Base-by-base conservation (phyloP, 1,140 invertebrate species). In the Arctopsyche grandis region DNA sequence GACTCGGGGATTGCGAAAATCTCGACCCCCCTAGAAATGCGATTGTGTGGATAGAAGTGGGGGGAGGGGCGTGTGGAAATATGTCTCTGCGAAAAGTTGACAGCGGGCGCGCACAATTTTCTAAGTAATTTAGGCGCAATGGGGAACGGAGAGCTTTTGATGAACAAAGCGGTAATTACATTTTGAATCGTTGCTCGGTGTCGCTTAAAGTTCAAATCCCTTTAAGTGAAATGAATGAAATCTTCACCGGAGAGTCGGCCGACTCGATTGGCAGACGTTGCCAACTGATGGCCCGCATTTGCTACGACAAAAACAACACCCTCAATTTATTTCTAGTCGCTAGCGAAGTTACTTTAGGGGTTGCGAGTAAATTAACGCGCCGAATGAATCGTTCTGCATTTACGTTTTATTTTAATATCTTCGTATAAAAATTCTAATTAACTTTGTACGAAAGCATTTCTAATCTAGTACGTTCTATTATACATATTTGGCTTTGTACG, bases 1-100 rank as follows among this genome's bases (percentile, higher is more conserved):
- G 63, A 19, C 19, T 24, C 63, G 63, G 63, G 21, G 21, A 66
- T 22, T 66, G 19, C 63, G 63, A 66, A 66, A 66, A 66, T 66
- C 63, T 19, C 63, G 22, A 12, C 10, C 10, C 48, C 3, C 48
- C n/a, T n/a, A 10, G 48, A 3, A 16, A 38, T 38, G 29, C 29
- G 48, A 14, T 52, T 12, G 10, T 12, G n/a, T n/a, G n/a, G 29
- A 38, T 38, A 38, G 48, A 12, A 12, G 3, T 5, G 10, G 48
- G 48, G 16, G 16, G 3, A 52, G 10, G 48, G 48, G 48, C 10
- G 48, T 38, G 29, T 38, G 29, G 29, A 38, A 52, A 52, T 52
- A 52, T 52, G 48, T 52, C 48, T 52, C 10, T 12, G 10, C 12
- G 48, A 52, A 52, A 52, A 52, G 48, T 52, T 52, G 48, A 52